A percentile compares a stretch with the other conserved stretches of the same genome.
Evolutionary conservation across 2,113 vertebrate genomes (phyloP).

Genomic region (Ptyas mucosa): DNA sequence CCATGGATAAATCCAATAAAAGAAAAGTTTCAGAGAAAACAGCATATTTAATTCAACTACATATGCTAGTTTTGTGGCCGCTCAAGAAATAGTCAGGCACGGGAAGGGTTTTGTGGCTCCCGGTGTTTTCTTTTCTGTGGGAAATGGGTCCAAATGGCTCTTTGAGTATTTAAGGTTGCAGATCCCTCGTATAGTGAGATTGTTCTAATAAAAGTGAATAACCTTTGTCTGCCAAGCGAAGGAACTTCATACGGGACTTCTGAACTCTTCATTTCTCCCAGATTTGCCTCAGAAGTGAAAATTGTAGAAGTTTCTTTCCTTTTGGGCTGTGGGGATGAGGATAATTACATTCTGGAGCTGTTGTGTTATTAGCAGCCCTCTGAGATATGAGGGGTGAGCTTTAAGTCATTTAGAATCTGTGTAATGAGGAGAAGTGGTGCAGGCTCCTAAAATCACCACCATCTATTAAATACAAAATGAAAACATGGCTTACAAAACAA

Average conservation of each 20-base stretch:
- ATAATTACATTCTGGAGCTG: slow-evolving; percentile 19
- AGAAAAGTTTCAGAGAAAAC: too few relatives aligned
- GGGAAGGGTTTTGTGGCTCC: too few relatives aligned
- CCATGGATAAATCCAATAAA: too few relatives aligned
- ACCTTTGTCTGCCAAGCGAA: slow-evolving; percentile 34
- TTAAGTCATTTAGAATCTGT: slow-evolving; percentile 22
- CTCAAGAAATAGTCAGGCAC: too few relatives aligned
- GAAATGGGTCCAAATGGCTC: too few relatives aligned
- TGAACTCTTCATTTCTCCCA: slow-evolving; percentile 15
- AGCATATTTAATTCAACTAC: too few relatives aligned
- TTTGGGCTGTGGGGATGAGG: slow-evolving; percentile 22
- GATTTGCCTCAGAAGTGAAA: slow-evolving; percentile 5
- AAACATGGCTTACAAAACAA: slow-evolving; percentile 11
- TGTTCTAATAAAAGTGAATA: slow-evolving; percentile 58
- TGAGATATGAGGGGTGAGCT: slow-evolving; percentile 21
- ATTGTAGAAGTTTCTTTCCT: slow-evolving; percentile 22
- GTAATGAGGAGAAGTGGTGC: background rate
- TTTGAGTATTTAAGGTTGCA: too few relatives aligned
- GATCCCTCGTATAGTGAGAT: slow-evolving; percentile 20
- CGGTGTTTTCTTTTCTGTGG: too few relatives aligned
- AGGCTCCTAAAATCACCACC: background rate
- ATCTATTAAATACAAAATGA: slow-evolving; percentile 17
- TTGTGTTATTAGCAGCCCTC: slow-evolving; percentile 13
- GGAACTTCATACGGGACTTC: slow-evolving; percentile 29
- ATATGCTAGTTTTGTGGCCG: too few relatives aligned